Evolutionary conservation across 1,140 invertebrate genomes (phyloP).

Genomic region (Brachionus asplanchnoidis): DNA sequence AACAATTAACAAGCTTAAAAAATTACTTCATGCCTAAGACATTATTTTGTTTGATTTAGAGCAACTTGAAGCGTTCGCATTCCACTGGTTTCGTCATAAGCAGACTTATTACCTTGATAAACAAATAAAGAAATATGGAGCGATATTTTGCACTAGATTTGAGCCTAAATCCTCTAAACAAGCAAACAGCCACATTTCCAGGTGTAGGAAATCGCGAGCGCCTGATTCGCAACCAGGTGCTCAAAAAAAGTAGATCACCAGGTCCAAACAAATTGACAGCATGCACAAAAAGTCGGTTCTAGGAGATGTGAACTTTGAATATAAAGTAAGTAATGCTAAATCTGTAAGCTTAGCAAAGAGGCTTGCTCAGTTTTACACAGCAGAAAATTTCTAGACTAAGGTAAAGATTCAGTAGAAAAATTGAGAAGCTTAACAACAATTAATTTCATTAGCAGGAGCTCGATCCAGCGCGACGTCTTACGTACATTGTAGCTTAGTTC

Average conservation of each 20-base stretch:
- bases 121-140: background rate
- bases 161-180: background rate
- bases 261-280: background rate
- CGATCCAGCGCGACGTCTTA: background rate
- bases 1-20: background rate
- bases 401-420: background rate
- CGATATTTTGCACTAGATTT: background rate
- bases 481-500: slow-evolving; percentile 17
- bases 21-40: background rate
- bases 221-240: background rate
- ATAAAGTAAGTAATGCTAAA: background rate
- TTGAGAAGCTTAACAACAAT: background rate
- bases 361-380: background rate
- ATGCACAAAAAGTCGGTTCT: background rate
- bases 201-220: background rate
- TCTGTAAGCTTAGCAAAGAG: background rate
- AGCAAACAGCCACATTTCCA: background rate
- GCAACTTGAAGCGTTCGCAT: background rate
- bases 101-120: background rate
- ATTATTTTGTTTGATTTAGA: background rate
- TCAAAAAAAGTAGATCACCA: background rate
- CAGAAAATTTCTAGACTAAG: background rate
- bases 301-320: background rate
- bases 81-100: background rate
- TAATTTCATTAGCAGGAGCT: background rate